A percentile compares a stretch with the other conserved stretches of the same genome.
Conservation (phyloP, 2,113 vertebrate genomes). For the Pelecanoides urinatrix region DNA sequence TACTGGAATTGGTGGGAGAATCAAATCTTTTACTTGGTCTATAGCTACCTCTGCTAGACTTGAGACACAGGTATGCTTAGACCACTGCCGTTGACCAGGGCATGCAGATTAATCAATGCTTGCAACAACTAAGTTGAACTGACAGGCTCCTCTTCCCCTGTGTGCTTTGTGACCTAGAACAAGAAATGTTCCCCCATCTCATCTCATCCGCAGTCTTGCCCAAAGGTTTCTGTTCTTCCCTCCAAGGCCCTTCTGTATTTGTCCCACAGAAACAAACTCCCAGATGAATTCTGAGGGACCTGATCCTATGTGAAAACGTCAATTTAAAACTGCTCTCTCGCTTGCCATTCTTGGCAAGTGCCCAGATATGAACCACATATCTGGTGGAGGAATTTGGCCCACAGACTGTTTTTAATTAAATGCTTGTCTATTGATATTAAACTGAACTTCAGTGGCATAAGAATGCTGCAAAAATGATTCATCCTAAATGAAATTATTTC, state of each 20-base stretch:
- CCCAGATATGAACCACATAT: slow-evolving; percentile 23
- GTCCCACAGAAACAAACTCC: background rate
- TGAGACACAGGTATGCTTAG: background rate
- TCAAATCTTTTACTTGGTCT: background rate
- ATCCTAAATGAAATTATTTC: slow-evolving; percentile 4
- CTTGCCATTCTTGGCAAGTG: slow-evolving; percentile 18
- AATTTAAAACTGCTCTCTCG: background rate
- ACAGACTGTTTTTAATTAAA: slow-evolving; percentile 66
- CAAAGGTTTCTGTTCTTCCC: background rate
- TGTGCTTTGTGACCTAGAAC: background rate
- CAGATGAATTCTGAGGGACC: background rate
- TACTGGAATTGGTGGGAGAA: background rate
- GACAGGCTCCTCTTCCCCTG: background rate
- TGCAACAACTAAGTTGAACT: background rate
- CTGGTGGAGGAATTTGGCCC: slow-evolving; percentile 37
- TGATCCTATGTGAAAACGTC: background rate
- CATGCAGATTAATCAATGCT: background rate
- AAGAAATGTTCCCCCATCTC: background rate
- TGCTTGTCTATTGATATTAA: slow-evolving; percentile 54
- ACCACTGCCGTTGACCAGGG: background rate
- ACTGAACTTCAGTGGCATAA: background rate
- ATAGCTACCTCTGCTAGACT: background rate
- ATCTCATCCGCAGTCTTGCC: background rate
- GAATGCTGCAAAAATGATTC: background rate
- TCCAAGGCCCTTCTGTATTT: background rate